Evolutionary conservation across 2,113 vertebrate species (phyloP).

Genomic region (Entomyzon cyanotis): DNA sequence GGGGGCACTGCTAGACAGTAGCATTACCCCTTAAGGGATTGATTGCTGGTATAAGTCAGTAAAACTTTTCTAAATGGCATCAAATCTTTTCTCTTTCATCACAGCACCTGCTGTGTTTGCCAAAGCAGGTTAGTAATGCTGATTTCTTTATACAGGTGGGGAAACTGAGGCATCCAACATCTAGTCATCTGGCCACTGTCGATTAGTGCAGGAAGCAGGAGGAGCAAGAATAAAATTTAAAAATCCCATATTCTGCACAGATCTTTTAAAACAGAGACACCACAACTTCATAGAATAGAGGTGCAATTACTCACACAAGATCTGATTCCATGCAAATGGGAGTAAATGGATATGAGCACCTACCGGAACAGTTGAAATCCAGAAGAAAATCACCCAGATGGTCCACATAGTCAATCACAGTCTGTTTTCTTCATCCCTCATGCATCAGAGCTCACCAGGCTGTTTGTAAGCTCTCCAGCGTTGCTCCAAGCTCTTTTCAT

Average conservation of each 20-base stretch:
- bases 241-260: not conserved
- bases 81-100: not conserved
- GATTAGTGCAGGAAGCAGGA: not conserved
- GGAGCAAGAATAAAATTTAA: not conserved
- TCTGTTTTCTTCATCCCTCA: constrained; percentile 5
- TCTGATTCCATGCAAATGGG: not conserved
- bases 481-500: constrained; percentile 7
- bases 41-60: not conserved
- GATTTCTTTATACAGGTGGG: not conserved
- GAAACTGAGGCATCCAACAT: not conserved
- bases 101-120: not conserved
- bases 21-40: not conserved
- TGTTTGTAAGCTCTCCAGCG: not conserved
- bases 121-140: not conserved
- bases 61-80: not conserved
- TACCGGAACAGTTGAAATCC: constrained; percentile 41
- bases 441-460: not conserved
- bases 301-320: not conserved
- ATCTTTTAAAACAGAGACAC: not conserved
- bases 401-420: constrained; percentile 51
- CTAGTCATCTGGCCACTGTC: not conserved
- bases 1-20: not conserved
- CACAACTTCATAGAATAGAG: not conserved
- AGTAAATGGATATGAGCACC: constrained; percentile 28
- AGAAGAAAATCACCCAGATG: constrained; percentile 23